Evolutionary conservation across 2,797 vertebrate species (phyloP).

Genomic region (Falco concolor): DNA sequence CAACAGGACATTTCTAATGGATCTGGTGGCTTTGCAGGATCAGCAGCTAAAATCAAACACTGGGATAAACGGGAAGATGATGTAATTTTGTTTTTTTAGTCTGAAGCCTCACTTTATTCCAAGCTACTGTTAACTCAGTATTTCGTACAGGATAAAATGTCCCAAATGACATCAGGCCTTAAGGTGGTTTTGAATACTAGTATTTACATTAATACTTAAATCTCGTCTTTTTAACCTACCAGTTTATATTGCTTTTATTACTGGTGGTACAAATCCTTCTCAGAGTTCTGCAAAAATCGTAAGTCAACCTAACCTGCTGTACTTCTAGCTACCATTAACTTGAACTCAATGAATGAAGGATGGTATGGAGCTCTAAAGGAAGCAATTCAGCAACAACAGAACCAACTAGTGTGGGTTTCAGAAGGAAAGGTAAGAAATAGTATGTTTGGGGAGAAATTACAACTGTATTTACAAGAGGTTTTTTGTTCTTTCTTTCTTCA

Average conservation of each 20-base stretch:
- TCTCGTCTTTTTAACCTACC: not conserved
- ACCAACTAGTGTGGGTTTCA: constrained; percentile 98
- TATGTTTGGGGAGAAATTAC: not conserved
- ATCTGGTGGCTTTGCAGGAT: not conserved
- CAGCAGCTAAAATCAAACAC: not conserved
- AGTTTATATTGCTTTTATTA: not conserved
- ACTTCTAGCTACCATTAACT: constrained; percentile 91
- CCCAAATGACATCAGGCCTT: not conserved
- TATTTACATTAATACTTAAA: not conserved
- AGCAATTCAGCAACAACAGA: constrained; percentile 95
- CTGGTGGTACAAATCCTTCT: not conserved
- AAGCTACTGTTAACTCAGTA: not conserved
- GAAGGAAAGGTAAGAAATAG: constrained; percentile 91
- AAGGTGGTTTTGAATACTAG: not conserved
- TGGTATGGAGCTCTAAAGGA: constrained; percentile 98
- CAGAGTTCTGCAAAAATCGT: not conserved
- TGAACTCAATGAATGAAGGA: constrained; percentile 98
- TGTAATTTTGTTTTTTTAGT: not conserved
- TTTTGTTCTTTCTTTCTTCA: not conserved
- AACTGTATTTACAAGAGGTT: not conserved
- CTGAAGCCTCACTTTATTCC: not conserved
- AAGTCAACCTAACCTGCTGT: constrained; percentile 28
- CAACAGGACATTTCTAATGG: not conserved
- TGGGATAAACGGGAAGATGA: not conserved
- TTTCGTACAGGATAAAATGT: not conserved